These are phyloP conservation scores for Sphaerophoria rueppellii DNA, from an alignment of 2,888 invertebrate species.

Conservation along the genomic window DNA sequence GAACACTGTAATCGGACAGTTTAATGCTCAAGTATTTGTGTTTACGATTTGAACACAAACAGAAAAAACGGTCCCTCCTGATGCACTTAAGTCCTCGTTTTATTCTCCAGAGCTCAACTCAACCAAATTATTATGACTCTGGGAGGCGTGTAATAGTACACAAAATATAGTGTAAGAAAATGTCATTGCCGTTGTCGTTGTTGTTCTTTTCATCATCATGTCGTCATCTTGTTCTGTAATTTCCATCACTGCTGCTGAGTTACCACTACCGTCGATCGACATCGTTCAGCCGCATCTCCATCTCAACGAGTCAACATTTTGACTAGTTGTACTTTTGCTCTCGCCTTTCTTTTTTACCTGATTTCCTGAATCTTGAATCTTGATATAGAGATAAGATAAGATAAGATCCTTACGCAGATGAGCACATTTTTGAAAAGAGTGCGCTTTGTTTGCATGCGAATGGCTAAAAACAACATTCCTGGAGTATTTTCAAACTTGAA, in stretches of 20 bases:
- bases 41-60: constrained; percentile 30
- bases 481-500: constrained; percentile 24
- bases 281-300: constrained; percentile 7
- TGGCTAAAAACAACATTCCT: constrained; percentile 25
- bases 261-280: too few species aligned
- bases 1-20: constrained; percentile 65
- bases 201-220: neutral
- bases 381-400: constrained; percentile 45
- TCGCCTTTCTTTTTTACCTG: constrained; percentile 4
- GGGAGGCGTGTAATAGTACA: constrained; percentile 42
- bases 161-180: constrained; percentile 18
- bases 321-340: constrained; percentile 26
- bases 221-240: neutral
- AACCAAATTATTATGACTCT: constrained; percentile 57
- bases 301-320: constrained; percentile 66
- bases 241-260: constrained; percentile 29
- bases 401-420: constrained; percentile 55
- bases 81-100: constrained; percentile 21
- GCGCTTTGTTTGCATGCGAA: constrained; percentile 39
- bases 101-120: constrained; percentile 31
- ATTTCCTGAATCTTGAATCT: constrained; percentile 4
- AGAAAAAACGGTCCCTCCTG: neutral
- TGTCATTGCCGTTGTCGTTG: neutral
- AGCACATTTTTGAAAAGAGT: constrained; percentile 23
- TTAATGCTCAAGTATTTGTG: constrained; percentile 56